phyloP scores from a whole-genome alignment of 2,113 vertebrate species.

The Bos indicus region DNA sequence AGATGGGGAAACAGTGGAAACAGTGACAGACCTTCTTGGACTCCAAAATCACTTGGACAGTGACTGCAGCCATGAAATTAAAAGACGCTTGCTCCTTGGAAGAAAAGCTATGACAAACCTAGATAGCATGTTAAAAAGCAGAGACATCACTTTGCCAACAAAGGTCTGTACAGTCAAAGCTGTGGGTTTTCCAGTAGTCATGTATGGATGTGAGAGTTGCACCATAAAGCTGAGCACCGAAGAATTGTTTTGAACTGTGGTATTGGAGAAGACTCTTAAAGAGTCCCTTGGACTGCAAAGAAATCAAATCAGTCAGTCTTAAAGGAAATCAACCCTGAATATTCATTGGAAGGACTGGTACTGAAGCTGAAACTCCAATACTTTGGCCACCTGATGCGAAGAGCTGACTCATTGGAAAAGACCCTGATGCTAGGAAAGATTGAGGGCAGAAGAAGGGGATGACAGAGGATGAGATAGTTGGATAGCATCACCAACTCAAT shows the following conservation, averaged over 20 bases:
- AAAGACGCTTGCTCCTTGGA: neutral
- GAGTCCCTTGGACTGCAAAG: neutral
- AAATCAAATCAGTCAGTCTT: neutral
- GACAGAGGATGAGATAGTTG: neutral
- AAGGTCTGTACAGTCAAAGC: neutral
- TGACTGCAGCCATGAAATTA: neutral
- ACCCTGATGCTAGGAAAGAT: neutral
- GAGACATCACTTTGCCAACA: neutral
- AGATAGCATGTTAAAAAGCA: neutral
- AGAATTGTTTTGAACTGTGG: neutral
- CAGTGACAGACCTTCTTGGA: neutral
- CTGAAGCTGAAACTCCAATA: neutral
- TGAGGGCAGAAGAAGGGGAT: neutral
- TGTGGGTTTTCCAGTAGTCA: neutral
- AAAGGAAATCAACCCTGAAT: neutral
- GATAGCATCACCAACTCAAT: neutral
- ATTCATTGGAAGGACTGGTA: neutral
- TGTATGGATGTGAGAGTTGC: neutral
- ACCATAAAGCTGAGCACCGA: neutral
- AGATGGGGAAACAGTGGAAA: neutral
- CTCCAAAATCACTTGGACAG: neutral
- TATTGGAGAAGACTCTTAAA: neutral
- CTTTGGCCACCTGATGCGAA: neutral
- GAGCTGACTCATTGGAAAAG: neutral
- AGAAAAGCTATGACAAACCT: neutral